phyloP scores from a whole-genome alignment of 2,888 invertebrate species.

The Tetranychus piercei region DNA sequence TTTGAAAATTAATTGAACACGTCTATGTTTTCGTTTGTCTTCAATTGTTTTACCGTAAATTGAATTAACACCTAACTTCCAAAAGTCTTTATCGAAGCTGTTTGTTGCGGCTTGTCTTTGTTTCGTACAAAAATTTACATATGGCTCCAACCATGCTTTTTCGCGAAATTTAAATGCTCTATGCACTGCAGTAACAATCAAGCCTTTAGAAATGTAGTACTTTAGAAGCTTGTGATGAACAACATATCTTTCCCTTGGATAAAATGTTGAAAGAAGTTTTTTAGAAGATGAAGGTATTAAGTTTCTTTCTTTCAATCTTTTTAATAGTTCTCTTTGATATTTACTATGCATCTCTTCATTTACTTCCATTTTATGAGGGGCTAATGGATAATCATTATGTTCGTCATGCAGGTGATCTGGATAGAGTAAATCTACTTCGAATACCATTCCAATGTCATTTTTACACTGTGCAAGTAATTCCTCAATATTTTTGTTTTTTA shows the following conservation, averaged over 20 bases:
- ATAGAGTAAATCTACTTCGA: conserved; percentile 6
- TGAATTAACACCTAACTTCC: conserved; percentile 31
- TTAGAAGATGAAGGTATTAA: not conserved
- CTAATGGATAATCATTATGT: conserved; percentile 9
- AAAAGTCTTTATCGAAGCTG: conserved; percentile 32
- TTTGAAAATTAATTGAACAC: conserved; percentile 26
- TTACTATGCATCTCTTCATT: not conserved
- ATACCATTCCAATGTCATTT: not conserved
- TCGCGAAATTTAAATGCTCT: not conserved
- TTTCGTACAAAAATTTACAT: conserved; percentile 14
- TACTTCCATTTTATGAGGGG: not conserved
- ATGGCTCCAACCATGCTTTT: not conserved
- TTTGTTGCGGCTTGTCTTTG: conserved; percentile 28
- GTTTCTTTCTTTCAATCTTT: not conserved
- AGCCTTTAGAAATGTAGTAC: not conserved
- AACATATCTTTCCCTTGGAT: not conserved
- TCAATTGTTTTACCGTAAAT: conserved; percentile 32
- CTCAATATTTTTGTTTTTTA: not conserved
- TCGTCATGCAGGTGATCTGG: not conserved
- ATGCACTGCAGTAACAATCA: not conserved
- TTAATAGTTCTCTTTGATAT: not conserved
- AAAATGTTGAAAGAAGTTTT: not conserved
- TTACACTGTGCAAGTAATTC: too few species aligned
- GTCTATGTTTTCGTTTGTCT: conserved; percentile 29
- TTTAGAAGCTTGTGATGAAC: not conserved